A percentile compares a stretch with the other conserved stretches of the same genome.
These are phyloP conservation scores for Thymelicus acteon DNA, from an alignment of 2,888 invertebrate species.

Conservation along the genomic window DNA sequence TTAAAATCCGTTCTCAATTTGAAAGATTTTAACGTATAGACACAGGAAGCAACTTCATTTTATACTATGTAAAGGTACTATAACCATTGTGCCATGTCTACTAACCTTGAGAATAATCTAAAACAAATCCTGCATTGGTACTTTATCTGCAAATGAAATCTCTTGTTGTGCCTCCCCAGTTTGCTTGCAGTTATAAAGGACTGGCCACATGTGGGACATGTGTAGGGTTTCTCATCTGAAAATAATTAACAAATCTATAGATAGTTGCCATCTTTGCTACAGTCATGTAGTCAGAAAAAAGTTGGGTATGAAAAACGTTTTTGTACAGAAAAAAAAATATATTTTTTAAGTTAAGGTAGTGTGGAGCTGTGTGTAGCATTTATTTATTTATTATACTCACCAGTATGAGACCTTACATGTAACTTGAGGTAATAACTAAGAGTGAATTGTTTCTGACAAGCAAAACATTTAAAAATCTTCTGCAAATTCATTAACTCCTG, in stretches of 20 bases:
- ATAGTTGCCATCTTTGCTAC: too few species aligned
- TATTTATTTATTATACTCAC: constrained; percentile 48
- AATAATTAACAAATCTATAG: constrained; percentile 25
- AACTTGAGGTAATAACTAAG: constrained; percentile 75
- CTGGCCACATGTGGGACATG: constrained; percentile 67
- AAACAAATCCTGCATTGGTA: constrained; percentile 76
- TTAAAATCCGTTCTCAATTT: too few species aligned
- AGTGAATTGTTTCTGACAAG: constrained; percentile 72
- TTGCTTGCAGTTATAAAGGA: constrained; percentile 78
- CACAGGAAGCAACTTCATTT: too few species aligned
- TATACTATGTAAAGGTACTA: too few species aligned
- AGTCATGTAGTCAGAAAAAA: too few species aligned
- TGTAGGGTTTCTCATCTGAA: constrained; percentile 77
- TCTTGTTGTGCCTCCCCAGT: constrained; percentile 70
- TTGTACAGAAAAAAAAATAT: too few species aligned
- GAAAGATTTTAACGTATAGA: too few species aligned
- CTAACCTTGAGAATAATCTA: constrained; percentile 65
- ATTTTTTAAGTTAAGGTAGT: too few species aligned
- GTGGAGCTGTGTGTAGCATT: background rate
- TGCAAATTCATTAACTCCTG: constrained; percentile 56
- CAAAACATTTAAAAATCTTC: constrained; percentile 77
- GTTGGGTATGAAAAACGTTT: too few species aligned
- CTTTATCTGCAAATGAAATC: constrained; percentile 67
- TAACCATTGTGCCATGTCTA: background rate
- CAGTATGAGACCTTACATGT: constrained; percentile 77